Conservation (phyloP, 2,888 invertebrate genomes). For the Drosophila anomalata region DNA sequence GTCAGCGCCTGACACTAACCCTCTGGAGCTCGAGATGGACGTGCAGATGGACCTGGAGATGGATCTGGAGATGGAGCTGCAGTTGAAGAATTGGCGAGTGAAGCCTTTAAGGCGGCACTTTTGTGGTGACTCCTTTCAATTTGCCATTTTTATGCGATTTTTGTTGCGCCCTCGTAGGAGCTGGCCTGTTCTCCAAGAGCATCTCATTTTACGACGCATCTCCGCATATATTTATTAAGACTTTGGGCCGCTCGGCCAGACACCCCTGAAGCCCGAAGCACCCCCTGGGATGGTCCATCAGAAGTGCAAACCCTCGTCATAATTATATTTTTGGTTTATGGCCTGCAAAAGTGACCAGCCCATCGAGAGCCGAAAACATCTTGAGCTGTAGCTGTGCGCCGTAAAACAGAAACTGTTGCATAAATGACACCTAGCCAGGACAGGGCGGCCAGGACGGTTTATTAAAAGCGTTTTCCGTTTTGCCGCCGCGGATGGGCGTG, state of each 20-base stretch:
- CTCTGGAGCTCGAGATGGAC: conserved; percentile 22
- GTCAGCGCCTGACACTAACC: conserved; percentile 57
- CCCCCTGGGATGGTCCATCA: conserved; percentile 14
- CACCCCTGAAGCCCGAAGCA: background rate
- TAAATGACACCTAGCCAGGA: conserved; percentile 76
- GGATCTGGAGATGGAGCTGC: conserved; percentile 5
- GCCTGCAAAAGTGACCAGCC: conserved; percentile 74
- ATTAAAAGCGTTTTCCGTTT: conserved; percentile 71
- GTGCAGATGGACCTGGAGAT: conserved; percentile 11
- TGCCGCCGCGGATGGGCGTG: conserved; percentile 29
- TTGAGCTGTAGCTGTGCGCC: conserved; percentile 43
- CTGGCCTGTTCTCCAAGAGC: background rate
- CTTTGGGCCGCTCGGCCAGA: conserved; percentile 57
- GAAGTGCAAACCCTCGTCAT: conserved; percentile 54
- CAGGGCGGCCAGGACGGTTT: conserved; percentile 44
- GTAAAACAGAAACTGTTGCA: conserved; percentile 77
- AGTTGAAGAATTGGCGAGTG: conserved; percentile 7
- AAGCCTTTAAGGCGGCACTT: conserved; percentile 57
- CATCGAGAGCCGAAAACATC: conserved; percentile 62
- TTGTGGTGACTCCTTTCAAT: conserved; percentile 58
- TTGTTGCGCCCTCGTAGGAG: conserved; percentile 36
- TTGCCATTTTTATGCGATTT: conserved; percentile 67
- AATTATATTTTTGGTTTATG: conserved; percentile 75
- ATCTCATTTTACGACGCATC: conserved; percentile 60
- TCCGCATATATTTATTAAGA: conserved; percentile 69